Evolutionary conservation across 2,797 vertebrate species (phyloP), one percentile per base, ranked within the genome.

Genomic region (Tenualosa ilisha): DNA sequence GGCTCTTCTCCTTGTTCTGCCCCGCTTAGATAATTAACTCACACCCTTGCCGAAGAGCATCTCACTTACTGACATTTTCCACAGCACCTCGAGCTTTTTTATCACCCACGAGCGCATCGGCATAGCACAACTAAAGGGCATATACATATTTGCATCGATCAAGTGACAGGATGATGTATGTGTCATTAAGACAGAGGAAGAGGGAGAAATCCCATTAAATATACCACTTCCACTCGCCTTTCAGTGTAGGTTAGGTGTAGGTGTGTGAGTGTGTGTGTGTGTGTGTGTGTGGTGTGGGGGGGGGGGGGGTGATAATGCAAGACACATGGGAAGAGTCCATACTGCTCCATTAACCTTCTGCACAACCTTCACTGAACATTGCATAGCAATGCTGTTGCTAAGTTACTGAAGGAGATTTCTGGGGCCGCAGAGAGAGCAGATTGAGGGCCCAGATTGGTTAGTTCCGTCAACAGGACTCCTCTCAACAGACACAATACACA

Each of bases 81-180:
- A 43, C 24, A 17, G 2, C 79, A 63, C n/a, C 37, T 82, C 37
- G 22, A 31, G 5, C 4, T 65, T 86, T 40, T 46, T 82, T 82
- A 81, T 85, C 56, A 53, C 53, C 26, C 79, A 40, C 2, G 26
- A 37, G 54, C 37, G 6, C 56, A 43, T 43, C 53, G 12, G 17
- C 31, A 17, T 12, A 56, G 26, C 68, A 79, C 65, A 17, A 85
- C 72, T 81, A 84, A 88, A 91, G 59, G 82, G 86, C 82, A 86
- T 20, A 83, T 83, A 86, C 85, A 86, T 89, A 91, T 91, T 91
- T 89, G 59, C 91, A 87, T 91, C 90, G 89, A 86, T 87, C 86
- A 82, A 37, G 84, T 90, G 91, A 92, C 91, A 92, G 89, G 81
- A 91, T 91, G 90, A 93, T 91, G 87, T 82, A 91, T 91, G 89